phyloP scores from a whole-genome alignment of 2,888 invertebrate species.

The Ochropacha duplaris region DNA sequence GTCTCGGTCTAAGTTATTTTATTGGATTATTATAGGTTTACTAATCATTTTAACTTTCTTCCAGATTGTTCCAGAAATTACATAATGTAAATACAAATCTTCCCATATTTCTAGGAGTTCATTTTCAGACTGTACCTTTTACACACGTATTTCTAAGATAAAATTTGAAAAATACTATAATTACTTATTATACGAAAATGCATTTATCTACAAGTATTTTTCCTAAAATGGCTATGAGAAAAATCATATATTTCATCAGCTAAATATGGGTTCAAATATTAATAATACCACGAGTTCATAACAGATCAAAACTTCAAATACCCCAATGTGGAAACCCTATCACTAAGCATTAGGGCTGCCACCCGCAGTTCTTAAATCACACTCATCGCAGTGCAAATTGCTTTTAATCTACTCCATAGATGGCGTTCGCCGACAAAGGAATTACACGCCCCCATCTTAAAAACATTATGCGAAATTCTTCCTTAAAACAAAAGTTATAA shows the following conservation, averaged over 20 bases:
- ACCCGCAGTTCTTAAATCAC: slow-evolving; percentile 55
- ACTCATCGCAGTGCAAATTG: slow-evolving; percentile 66
- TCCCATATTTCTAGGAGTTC: no score
- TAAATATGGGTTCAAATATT: neutral
- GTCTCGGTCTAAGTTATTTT: neutral
- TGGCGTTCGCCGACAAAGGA: slow-evolving; percentile 60
- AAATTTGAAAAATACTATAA: no score
- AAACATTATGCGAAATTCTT: neutral
- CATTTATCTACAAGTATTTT: no score
- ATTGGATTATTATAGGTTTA: neutral
- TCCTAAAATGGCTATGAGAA: neutral
- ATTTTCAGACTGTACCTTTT: no score
- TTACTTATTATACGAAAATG: no score
- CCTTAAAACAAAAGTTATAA: slow-evolving; percentile 3
- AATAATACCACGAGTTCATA: neutral
- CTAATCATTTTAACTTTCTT: neutral
- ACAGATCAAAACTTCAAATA: neutral
- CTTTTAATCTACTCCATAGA: slow-evolving; percentile 74
- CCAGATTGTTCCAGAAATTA: no score
- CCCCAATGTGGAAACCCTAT: slow-evolving; percentile 1
- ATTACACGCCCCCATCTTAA: slow-evolving; percentile 27
- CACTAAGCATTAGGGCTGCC: slow-evolving; percentile 17
- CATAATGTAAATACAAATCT: no score
- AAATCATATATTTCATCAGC: neutral
- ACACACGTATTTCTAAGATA: no score